phyloP scores from a whole-genome alignment of 2,888 invertebrate genomes.

The Pyrrhosoma nymphula region DNA sequence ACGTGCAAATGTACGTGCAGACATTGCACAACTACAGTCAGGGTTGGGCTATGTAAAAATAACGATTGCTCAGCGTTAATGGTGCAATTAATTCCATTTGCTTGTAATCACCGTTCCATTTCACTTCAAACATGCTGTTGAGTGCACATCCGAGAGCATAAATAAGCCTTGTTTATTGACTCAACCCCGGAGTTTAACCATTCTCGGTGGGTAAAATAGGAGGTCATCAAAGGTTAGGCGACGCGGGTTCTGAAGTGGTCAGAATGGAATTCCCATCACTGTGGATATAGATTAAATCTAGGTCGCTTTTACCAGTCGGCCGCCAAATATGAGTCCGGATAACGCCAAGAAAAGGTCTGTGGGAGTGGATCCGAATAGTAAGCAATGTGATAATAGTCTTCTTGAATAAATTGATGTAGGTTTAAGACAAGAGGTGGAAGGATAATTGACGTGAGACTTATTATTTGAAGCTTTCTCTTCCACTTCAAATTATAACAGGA shows the following conservation, averaged over 20 bases:
- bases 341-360: not conserved
- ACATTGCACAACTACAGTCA: too few relatives aligned
- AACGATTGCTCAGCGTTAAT: not conserved
- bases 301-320: not conserved
- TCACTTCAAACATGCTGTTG: not conserved
- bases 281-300: not conserved
- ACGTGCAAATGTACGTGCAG: too few relatives aligned
- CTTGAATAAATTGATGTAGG: not conserved
- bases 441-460: not conserved
- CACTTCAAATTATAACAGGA: not conserved
- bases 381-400: not conserved
- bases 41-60: not conserved
- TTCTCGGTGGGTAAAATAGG: not conserved
- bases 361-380: not conserved
- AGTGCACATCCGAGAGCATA: not conserved
- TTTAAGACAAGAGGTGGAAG: not conserved
- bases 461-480: not conserved
- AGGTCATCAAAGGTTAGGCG: constrained; percentile 15
- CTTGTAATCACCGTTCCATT: constrained; percentile 2
- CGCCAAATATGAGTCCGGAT: not conserved
- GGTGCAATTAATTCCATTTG: not conserved
- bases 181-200: not conserved
- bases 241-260: constrained; percentile 12
- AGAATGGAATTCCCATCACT: not conserved
- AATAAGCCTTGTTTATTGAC: not conserved